Evolutionary conservation across 1,140 invertebrate genomes (phyloP).

Genomic region (Metopolophium dirhodum): DNA sequence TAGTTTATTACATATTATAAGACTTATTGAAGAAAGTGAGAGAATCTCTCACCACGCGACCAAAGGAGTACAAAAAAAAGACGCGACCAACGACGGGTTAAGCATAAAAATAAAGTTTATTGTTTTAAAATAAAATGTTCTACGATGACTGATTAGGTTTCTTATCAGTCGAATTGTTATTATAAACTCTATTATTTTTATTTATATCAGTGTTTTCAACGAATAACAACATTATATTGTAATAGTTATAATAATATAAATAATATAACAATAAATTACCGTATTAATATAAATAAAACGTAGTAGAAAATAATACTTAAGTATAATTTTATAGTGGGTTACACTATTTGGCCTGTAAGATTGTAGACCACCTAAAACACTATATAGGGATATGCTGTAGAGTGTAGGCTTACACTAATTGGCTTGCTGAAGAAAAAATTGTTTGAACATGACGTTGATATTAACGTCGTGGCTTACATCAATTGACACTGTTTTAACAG

Average conservation of each 20-base stretch:
- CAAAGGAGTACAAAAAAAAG: conserved; percentile 16
- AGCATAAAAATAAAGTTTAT: too few relatives aligned
- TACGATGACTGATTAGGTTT: too few relatives aligned
- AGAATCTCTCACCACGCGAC: conserved; percentile 48
- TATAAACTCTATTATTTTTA: not conserved
- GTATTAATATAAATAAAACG: conserved; percentile 2
- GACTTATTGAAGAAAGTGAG: not conserved
- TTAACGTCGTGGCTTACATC: not conserved
- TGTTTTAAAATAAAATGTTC: too few relatives aligned
- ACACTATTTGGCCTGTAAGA: too few relatives aligned
- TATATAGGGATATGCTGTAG: not conserved
- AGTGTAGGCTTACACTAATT: conserved; percentile 7
- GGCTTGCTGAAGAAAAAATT: not conserved
- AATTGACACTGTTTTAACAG: not conserved
- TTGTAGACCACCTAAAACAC: not conserved
- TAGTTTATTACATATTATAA: conserved; percentile 11
- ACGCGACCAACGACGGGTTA: too few relatives aligned
- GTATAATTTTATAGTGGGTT: not conserved
- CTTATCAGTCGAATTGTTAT: too few relatives aligned
- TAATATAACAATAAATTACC: conserved; percentile 1
- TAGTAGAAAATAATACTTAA: not conserved
- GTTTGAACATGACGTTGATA: not conserved
- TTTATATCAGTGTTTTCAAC: not conserved
- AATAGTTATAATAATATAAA: conserved; percentile 16
- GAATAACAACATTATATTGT: not conserved